Evolutionary conservation across 2,113 vertebrate genomes (phyloP), one percentile per base, ranked within the genome.

Genomic region (Zeus faber): DNA sequence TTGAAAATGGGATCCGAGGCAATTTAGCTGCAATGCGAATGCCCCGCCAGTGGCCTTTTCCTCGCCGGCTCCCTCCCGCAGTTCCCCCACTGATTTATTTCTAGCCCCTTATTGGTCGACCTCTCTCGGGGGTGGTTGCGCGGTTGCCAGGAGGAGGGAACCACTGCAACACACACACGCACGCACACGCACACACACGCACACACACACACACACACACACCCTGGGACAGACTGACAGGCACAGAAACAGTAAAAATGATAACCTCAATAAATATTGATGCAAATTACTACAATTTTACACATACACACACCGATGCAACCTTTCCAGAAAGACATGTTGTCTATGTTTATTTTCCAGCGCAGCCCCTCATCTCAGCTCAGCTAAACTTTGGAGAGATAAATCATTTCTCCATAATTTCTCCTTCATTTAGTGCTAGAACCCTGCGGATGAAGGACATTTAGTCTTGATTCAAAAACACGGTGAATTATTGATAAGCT

Each of bases 401-500:
- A 70, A 74, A 78, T 82, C 54, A 64, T 45, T 69, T 73, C 62
- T 61, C 50, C 37, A 39, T 62, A 70, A 65, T 70, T 46, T 67
- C 67, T 16, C 17, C 44, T 41, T 24, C 45, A 72, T 73, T 73
- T 80, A 62, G 50, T 50, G 49, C 63, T 54, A 54, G 55, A 72
- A 59, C 54, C 52, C 60, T 26, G 56, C 54, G 67, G 61, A 73
- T 82, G 82, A 84, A 83, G 75, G 79, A 83, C 81, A 70, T 70
- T 84, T 74, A 69, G 60, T 79, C 77, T 66, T 77, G 71, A 77
- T 83, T 80, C 76, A 77, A 76, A 70, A 76, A 46, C 49, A 47
- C 13, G 26, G 68, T 88, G 80, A 88, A 87, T 88, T 78, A 87
- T 87, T 87, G 73, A 87, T 80, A 74, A 79, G 72, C 58, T 84